These are phyloP conservation scores for Papilio helenus DNA, from an alignment of 1,140 invertebrate species.

Conservation along the genomic window DNA sequence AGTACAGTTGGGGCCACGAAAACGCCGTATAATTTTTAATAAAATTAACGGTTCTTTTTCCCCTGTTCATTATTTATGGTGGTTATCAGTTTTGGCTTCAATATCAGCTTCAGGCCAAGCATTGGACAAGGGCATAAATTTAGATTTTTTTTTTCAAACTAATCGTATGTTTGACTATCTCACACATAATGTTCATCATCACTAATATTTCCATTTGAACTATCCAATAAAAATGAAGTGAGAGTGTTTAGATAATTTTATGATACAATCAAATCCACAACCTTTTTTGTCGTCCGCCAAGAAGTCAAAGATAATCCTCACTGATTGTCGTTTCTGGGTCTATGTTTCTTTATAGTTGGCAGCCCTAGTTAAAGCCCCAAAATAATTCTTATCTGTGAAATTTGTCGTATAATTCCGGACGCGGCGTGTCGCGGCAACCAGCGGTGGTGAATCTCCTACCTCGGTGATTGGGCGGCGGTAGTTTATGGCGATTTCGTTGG, in stretches of 20 bases:
- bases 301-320: no score
- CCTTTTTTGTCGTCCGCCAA: no score
- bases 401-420: conserved; percentile 61
- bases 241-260: no score
- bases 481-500: conserved; percentile 45
- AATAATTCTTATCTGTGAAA: conserved; percentile 62
- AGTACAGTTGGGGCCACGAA: conserved; percentile 48
- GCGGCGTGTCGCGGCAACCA: conserved; percentile 55
- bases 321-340: not conserved
- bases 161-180: no score
- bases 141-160: no score
- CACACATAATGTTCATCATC: no score
- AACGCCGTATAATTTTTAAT: conserved; percentile 39
- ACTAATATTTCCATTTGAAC: no score
- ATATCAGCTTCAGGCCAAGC: no score
- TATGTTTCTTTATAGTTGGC: not conserved
- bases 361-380: conserved; percentile 47
- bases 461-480: conserved; percentile 59
- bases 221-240: no score
- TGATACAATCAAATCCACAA: no score
- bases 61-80: not conserved
- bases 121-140: no score
- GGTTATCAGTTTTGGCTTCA: no score
- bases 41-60: not conserved
- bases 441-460: conserved; percentile 55